Conservation (phyloP, 2,797 vertebrate genomes). For the Pogonophryne albipinna region DNA sequence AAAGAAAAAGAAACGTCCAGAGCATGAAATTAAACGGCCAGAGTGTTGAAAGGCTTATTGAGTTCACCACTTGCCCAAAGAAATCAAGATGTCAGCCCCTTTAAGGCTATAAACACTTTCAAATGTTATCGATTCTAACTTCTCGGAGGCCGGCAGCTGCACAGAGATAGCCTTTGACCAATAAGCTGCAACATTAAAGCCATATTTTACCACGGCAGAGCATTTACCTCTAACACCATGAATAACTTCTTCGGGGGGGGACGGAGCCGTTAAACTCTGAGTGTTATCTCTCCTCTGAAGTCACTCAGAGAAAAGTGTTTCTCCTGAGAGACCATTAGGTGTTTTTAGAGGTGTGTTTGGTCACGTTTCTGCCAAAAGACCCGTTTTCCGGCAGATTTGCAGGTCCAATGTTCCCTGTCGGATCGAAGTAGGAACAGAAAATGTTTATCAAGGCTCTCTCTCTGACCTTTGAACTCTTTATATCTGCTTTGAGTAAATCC, state of each 20-base stretch:
- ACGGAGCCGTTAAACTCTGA: conserved; percentile 30
- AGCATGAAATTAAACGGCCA: conserved; percentile 13
- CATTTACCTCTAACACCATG: conserved; percentile 27
- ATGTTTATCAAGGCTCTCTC: neutral
- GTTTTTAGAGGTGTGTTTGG: neutral
- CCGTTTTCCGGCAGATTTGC: neutral
- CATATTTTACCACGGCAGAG: conserved; percentile 34
- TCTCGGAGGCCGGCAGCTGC: conserved; percentile 33
- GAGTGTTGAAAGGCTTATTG: conserved; percentile 13
- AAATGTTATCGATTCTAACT: conserved; percentile 44
- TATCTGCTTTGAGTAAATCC: neutral
- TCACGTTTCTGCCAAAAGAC: neutral
- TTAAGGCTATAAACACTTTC: conserved; percentile 39
- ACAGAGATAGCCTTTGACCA: conserved; percentile 43
- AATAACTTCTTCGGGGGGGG: conserved; percentile 20
- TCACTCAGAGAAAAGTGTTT: neutral
- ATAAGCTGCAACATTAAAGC: conserved; percentile 51
- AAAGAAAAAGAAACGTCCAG: neutral
- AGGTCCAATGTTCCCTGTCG: neutral
- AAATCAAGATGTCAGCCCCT: conserved; percentile 28
- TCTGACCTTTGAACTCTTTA: conserved; percentile 16
- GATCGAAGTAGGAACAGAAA: conserved; percentile 1
- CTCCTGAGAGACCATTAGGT: conserved; percentile 4
- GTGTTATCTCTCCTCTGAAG: conserved; percentile 20
- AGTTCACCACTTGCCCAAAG: conserved; percentile 12